Evolutionary conservation across 2,797 vertebrate species (phyloP).

Genomic region (Ciconia nigra): DNA sequence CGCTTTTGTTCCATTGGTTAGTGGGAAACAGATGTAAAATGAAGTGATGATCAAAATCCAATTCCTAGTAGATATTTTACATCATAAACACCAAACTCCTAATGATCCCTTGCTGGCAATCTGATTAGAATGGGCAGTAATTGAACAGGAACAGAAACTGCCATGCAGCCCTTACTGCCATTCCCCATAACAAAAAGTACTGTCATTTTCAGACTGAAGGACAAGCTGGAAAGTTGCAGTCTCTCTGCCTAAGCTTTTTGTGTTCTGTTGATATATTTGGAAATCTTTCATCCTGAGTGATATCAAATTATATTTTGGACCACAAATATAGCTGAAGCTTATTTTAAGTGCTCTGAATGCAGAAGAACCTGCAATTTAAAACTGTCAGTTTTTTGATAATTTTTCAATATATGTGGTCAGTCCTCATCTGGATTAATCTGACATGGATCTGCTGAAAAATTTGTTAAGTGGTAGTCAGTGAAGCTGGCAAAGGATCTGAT

Average conservation of each 20-base stretch:
- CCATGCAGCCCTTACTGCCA: background rate
- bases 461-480: background rate
- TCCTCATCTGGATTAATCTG: background rate
- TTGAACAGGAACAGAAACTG: background rate
- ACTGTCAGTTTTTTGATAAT: background rate
- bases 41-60: slow-evolving; percentile 41
- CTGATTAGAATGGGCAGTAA: slow-evolving; percentile 24
- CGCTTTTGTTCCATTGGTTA: slow-evolving; percentile 6
- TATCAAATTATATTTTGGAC: background rate
- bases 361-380: background rate
- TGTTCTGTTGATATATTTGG: background rate
- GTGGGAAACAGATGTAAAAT: slow-evolving; percentile 46
- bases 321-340: background rate
- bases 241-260: background rate
- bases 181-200: background rate
- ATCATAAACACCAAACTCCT: slow-evolving; percentile 9
- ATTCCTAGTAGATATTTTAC: slow-evolving; percentile 34
- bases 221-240: background rate
- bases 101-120: slow-evolving; percentile 29
- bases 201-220: background rate
- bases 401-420: background rate
- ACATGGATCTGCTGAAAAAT: background rate
- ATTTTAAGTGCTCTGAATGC: background rate
- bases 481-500: background rate
- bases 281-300: background rate